Evolutionary conservation across 2,888 invertebrate genomes (phyloP).

Genomic region (Epicampocera succincta): DNA sequence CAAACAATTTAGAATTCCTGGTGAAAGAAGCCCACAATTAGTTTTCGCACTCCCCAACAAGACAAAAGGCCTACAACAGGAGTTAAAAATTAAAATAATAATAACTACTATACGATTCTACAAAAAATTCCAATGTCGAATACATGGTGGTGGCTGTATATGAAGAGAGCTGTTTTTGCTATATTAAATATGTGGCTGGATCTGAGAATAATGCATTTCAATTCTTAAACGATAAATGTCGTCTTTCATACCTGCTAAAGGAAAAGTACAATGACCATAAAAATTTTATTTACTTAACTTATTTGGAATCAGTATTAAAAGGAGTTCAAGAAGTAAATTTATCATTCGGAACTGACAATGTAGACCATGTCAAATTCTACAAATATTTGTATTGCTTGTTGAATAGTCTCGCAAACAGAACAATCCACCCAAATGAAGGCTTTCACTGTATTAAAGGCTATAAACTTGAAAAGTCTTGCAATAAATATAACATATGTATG

Average conservation of each 20-base stretch:
- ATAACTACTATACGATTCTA: not conserved
- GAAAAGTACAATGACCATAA: conserved; percentile 39
- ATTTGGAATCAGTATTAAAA: conserved; percentile 23
- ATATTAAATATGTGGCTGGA: conserved; percentile 49
- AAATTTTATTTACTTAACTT: conserved; percentile 38
- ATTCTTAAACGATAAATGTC: conserved; percentile 17
- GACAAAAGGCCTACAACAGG: conserved; percentile 37
- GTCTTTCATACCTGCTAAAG: conserved; percentile 12
- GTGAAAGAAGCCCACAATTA: conserved; percentile 51
- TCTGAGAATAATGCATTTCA: conserved; percentile 35
- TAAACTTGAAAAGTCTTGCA: conserved; percentile 9
- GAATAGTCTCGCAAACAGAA: conserved; percentile 32
- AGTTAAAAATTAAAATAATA: conserved; percentile 41
- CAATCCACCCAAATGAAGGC: conserved; percentile 5
- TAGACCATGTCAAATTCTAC: conserved; percentile 16
- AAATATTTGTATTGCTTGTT: conserved; percentile 19
- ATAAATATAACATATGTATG: conserved; percentile 19
- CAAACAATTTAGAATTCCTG: conserved; percentile 41
- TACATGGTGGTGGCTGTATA: not conserved
- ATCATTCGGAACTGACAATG: conserved; percentile 19
- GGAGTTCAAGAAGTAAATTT: conserved; percentile 44
- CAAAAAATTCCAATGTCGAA: not conserved
- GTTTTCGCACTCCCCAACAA: conserved; percentile 39
- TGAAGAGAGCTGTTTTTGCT: conserved; percentile 16
- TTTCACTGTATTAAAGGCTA: conserved; percentile 31